Evolutionary conservation across 2,113 vertebrate species (phyloP), one percentile per base, ranked within the genome.

Genomic region (Phalacrocorax pelagicus): DNA sequence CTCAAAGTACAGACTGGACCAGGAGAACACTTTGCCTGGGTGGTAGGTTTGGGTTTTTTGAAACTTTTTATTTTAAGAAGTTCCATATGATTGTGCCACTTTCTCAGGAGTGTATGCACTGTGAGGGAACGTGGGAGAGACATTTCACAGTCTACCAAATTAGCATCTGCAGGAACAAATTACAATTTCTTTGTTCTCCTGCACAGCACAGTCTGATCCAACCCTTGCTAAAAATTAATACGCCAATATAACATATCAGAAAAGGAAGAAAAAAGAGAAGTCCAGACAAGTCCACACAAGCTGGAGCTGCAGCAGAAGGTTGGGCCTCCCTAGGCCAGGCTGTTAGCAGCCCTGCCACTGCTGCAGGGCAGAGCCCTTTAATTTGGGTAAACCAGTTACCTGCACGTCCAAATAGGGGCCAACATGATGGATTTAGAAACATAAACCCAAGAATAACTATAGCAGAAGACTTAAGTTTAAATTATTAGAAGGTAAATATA

Each of bases 401-500:
- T 71, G 57, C 38, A 40, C 2, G 6, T 34, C 75, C 6, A 12
- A 44, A 44, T 3, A 65, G 61, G 12, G 51, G 40, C n/a, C 46
- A 88, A 22, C 10, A 29, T 4, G 59, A 86, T 0, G 24, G 36
- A 49, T 77, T 88, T 49, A 77, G 66, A 90, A 92, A 80, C 61
- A 79, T 16, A 90, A 77, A 88, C 42, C 51, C 54, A 82, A 82
- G 57, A 82, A 51, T 29, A 93, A 88, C 57, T 69, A 81, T 1
- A 78, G 69, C 21, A 32, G 30, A 44, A 90, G 78, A 82, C 0
- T 10, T 15, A 81, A 80, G 22, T 74, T 92, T 79, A 88, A 94
- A 91, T 87, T 84, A 77, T 72, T 65, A 57, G 74, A 86, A 83
- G 67, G 82, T 86, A 88, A 95, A 93, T 94, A 83, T 22, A 86